Evolutionary conservation across 2,113 vertebrate genomes (phyloP), one percentile per base, ranked within the genome.

Genomic region (Leptosomus discolor): DNA sequence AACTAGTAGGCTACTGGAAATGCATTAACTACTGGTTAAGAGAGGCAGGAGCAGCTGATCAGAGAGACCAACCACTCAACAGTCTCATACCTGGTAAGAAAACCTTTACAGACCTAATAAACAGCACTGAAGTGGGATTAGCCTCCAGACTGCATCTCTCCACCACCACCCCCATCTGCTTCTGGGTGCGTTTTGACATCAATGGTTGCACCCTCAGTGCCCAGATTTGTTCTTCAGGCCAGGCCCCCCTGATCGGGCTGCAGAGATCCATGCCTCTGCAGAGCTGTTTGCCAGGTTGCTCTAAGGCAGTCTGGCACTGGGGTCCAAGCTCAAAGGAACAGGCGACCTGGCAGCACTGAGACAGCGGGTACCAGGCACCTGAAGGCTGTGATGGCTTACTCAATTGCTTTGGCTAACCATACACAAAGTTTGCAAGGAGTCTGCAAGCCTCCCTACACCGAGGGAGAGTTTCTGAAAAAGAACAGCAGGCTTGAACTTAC

Each of bases 1-100:
- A 96, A 54, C 91, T 15, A 61, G 46, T n/a, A 58, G n/a, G 56
- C 76, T 60, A 54, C 65, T 87, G 34, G 61, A 91, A 94, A 86
- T 22, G 5, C 60, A 67, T 61, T 19, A 92, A 69, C 17, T 26
- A 45, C 39, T 5, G 2, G 46, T 88, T 77, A 58, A 45, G 29
- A 73, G 30, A 77, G 34, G 54, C 5, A 63, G 45, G 17, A 92
- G 43, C 3, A 75, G 21, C 39, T 58, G 26, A 60, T 46, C 43
- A 70, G 39, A 78, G 16, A 63, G 45, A 61, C 5, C 58, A 45
- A 54, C n/a, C 1, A 0, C 0, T 32, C 12, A 60, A 39, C 17
- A n/a, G 22, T 3, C 24, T 32, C 22, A 19, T 4, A 65, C 3
- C 41, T 36, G 39, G 30, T 6, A 58, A 77, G 36, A 85, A 80